Base-by-base conservation (phyloP, 2,888 invertebrate species). In the Frankliniella fusca region DNA sequence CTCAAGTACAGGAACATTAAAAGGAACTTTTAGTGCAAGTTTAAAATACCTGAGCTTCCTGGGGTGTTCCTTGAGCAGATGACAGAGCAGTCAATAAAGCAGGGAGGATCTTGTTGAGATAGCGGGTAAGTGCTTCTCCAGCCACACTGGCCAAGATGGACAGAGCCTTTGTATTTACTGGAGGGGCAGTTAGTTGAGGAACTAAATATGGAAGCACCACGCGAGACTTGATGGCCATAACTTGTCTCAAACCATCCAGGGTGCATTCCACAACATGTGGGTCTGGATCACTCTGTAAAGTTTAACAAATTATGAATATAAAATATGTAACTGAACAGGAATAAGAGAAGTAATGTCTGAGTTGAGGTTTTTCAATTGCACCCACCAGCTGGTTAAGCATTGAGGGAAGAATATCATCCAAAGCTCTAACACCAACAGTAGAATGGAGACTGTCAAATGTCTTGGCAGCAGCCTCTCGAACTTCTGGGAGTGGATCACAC, bases 371-470 rank as follows among this genome's bases (percentile, higher is more conserved):
- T 10, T 18, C 2, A 23, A 18, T 38, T 80, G 80, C 76, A 84
- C 87, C 87, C 86, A 92, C 92, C 88, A 95, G 87, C 86, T 94
- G 92, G 48, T 93, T 93, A 85, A 99, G 91, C 92, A 99, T 94
- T 84, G 94, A 92, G 82, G 98, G 97, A 85, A 99, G 90, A 88
- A 99, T 98, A 88, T 99, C 99, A 88, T 99, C 99, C 82, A 99
- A 90, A 80, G 99, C 98, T 87, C 95, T 92, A 84, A 94, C 93
- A 82, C 97, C 99, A 84, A 98, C 97, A 84, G 96, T 97, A 82
- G 94, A 93, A 90, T 99, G 98, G 85, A 99, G 92, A 86, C 96
- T 95, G 88, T 98, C 98, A 89, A 99, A 99, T 0, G 99, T 98
- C 87, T 95, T 94, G 15, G 99, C 99, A 0, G 99, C 99, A 9